phyloP scores from a whole-genome alignment of 2,888 invertebrate genomes.

The Sarcophaga rosellei region DNA sequence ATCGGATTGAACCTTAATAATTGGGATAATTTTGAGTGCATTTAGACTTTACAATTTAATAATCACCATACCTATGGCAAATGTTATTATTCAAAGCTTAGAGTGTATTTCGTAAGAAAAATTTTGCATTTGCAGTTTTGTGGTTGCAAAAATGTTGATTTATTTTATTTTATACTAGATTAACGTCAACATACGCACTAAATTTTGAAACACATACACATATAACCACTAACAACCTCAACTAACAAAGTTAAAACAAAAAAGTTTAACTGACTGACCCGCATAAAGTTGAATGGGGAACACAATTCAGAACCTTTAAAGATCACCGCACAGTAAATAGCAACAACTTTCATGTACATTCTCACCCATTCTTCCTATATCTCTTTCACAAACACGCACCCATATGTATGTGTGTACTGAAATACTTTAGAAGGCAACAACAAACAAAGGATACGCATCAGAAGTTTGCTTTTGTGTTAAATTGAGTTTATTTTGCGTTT shows the following conservation, averaged over 20 bases:
- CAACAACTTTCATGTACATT: background rate
- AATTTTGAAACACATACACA: background rate
- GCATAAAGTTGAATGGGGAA: constrained; percentile 49
- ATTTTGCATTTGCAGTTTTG: no score
- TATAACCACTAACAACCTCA: constrained; percentile 2
- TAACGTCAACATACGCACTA: constrained; percentile 2
- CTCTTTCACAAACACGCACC: background rate
- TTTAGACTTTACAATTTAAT: no score
- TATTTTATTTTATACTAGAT: constrained; percentile 43
- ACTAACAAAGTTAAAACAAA: constrained; percentile 50
- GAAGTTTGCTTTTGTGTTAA: constrained; percentile 64
- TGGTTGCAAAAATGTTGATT: no score
- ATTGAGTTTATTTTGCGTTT: constrained; percentile 67
- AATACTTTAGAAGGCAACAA: background rate
- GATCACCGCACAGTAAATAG: constrained; percentile 58
- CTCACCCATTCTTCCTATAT: no score
- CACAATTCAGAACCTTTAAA: constrained; percentile 57
- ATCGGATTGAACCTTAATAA: no score
- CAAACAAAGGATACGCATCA: constrained; percentile 58
- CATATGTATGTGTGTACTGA: background rate
- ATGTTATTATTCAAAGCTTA: no score
- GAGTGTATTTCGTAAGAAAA: no score
- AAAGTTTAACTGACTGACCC: constrained; percentile 64
- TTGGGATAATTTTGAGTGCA: no score
- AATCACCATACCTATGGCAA: no score